phyloP scores from a whole-genome alignment of 2,797 vertebrate species.

The Trachurus trachurus region DNA sequence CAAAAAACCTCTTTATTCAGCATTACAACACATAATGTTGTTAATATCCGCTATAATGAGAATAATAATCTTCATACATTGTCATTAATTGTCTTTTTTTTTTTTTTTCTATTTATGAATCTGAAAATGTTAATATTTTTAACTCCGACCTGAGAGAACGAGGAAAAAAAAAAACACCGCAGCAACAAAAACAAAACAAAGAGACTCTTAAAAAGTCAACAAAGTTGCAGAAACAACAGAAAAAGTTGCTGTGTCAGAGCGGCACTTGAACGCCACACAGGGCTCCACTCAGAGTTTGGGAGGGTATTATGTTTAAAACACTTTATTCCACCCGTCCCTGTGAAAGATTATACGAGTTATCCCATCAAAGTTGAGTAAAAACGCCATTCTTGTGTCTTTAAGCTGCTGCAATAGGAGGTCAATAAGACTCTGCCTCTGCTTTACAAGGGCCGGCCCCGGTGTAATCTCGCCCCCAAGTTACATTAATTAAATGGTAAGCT shows the following conservation, averaged over 20 bases:
- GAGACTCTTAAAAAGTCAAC: conserved; percentile 46
- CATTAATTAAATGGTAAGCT: conserved; percentile 99
- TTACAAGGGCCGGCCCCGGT: conserved; percentile 95
- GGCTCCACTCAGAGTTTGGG: conserved; percentile 86
- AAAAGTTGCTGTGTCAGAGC: conserved; percentile 84
- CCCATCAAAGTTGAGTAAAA: conserved; percentile 99
- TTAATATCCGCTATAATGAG: not conserved
- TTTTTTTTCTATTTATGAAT: too few relatives aligned
- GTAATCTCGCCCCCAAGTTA: conserved; percentile 98
- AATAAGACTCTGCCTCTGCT: conserved; percentile 95
- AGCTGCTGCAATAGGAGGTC: conserved; percentile 96
- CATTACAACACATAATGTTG: too few relatives aligned
- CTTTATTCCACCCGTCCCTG: conserved; percentile 92
- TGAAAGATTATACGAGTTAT: conserved; percentile 99
- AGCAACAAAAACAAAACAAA: conserved; percentile 25
- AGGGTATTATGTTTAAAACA: conserved; percentile 95
- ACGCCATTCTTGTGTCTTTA: conserved; percentile 98
- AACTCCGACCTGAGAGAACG: too few relatives aligned
- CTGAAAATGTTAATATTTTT: too few relatives aligned
- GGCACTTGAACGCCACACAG: conserved; percentile 83
- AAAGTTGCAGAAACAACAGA: conserved; percentile 65
- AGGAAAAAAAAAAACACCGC: too few relatives aligned
- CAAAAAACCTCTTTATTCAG: too few relatives aligned
- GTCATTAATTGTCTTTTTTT: not conserved
- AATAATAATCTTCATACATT: not conserved